phyloP scores from a whole-genome alignment of 2,113 vertebrate species.

The Psittacara wagleri region DNA sequence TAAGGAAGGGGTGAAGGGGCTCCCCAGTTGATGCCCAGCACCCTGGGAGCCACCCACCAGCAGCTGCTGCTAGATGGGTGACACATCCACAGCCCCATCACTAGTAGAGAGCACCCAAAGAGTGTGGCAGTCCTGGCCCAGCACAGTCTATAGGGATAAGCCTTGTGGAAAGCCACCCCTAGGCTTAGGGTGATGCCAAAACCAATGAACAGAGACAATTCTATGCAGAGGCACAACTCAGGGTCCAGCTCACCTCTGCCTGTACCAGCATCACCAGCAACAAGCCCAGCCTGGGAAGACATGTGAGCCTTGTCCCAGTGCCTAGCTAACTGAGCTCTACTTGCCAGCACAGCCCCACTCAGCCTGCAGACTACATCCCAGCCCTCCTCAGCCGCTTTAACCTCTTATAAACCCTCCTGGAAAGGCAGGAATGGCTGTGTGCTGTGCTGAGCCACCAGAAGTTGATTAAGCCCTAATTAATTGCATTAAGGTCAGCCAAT shows the following conservation, averaged over 20 bases:
- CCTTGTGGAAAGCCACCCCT: not conserved
- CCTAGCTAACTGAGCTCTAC: accelerated
- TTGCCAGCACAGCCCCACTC: accelerated
- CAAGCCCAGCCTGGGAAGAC: accelerated
- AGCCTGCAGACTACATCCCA: accelerated
- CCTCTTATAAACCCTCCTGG: constrained; percentile 28
- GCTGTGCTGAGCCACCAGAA: constrained; percentile 46
- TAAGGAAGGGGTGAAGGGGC: accelerated
- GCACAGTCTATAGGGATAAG: not conserved
- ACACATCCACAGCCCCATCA: not conserved
- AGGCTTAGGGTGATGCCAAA: not conserved
- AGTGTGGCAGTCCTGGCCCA: accelerated
- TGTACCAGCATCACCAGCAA: not conserved
- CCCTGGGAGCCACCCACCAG: not conserved
- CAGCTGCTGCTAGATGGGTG: not conserved
- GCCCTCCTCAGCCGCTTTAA: not conserved
- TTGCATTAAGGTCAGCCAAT: constrained; percentile 67
- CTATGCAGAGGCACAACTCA: not conserved
- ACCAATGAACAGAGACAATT: not conserved
- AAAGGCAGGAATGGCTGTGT: constrained; percentile 23
- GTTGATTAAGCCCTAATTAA: constrained; percentile 70
- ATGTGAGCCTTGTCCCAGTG: accelerated
- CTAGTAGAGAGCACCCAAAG: not conserved
- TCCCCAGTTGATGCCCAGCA: not conserved
- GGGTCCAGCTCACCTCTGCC: not conserved